These are phyloP conservation scores for Lucinisca nassula DNA, from an alignment of 2,888 invertebrate genomes.

Conservation along the genomic window DNA sequence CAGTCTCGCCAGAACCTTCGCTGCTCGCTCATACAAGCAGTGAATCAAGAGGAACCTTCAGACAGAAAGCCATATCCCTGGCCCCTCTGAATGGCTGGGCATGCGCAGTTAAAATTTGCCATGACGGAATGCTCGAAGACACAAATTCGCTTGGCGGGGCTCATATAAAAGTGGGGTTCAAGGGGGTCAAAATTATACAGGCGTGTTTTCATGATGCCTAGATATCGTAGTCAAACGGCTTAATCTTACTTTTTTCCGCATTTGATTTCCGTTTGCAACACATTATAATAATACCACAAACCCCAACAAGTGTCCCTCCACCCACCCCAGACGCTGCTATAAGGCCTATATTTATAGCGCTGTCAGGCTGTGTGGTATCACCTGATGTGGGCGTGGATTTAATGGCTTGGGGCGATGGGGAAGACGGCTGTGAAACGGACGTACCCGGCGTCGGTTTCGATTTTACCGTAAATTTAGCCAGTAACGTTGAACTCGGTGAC, in stretches of 20 bases:
- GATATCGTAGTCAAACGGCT: constrained; percentile 53
- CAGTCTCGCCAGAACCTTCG: too few relatives aligned
- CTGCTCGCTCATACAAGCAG: too few relatives aligned
- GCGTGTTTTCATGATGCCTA: too few relatives aligned
- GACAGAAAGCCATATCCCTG: too few relatives aligned
- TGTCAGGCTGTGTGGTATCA: neutral
- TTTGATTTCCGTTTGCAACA: constrained; percentile 54
- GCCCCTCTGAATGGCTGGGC: too few relatives aligned
- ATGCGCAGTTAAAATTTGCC: too few relatives aligned
- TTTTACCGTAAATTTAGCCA: neutral
- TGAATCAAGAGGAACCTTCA: too few relatives aligned
- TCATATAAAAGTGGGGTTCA: too few relatives aligned
- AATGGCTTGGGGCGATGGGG: neutral
- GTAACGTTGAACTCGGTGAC: neutral
- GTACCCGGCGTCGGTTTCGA: neutral
- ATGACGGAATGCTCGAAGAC: too few relatives aligned
- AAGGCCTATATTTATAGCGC: constrained; percentile 57
- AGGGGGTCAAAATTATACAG: too few relatives aligned
- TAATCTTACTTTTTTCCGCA: constrained; percentile 54
- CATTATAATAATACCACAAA: constrained; percentile 49
- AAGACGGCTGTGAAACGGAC: neutral
- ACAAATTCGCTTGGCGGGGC: too few relatives aligned
- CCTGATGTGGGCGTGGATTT: neutral
- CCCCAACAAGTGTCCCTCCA: constrained; percentile 62
- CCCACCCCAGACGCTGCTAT: constrained; percentile 58